Evolutionary conservation across 2,113 vertebrate genomes (phyloP).

Genomic region (Burhinus oedicnemus): DNA sequence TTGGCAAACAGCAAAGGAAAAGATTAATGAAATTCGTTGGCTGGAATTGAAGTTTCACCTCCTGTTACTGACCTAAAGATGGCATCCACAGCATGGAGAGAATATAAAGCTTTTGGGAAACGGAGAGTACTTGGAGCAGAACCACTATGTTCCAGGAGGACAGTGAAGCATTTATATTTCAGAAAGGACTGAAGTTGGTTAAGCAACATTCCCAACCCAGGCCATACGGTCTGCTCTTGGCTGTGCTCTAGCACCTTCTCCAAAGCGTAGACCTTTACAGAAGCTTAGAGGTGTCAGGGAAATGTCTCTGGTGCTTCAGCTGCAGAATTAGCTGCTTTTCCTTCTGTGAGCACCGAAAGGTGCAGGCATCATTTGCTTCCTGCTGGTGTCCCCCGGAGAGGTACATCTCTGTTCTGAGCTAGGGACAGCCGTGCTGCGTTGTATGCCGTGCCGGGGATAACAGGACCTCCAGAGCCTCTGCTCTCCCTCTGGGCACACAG

Average conservation of each 20-base stretch:
- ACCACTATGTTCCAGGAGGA: neutral
- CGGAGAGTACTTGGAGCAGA: neutral
- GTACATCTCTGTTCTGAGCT: neutral
- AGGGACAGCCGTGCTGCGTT: neutral
- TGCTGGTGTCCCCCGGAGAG: rapidly evolving
- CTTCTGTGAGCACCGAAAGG: neutral
- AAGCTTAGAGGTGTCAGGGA: neutral
- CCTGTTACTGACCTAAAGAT: neutral
- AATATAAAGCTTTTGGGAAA: neutral
- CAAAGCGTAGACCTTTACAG: neutral
- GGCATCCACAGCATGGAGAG: neutral
- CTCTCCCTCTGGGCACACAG: neutral
- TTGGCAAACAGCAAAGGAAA: neutral
- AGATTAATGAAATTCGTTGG: neutral
- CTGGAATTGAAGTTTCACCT: neutral
- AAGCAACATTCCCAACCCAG: neutral
- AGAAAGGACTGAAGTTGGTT: neutral
- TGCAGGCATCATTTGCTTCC: neutral
- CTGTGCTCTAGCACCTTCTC: neutral
- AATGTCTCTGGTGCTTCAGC: neutral
- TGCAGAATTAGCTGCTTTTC: neutral
- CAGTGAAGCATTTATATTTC: neutral
- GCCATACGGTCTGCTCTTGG: neutral
- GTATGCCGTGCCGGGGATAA: rapidly evolving
- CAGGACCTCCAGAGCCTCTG: rapidly evolving